A percentile compares a stretch with the other conserved stretches of the same genome.
phyloP scores from a whole-genome alignment of 2,113 vertebrate species.

The Limanda limanda region DNA sequence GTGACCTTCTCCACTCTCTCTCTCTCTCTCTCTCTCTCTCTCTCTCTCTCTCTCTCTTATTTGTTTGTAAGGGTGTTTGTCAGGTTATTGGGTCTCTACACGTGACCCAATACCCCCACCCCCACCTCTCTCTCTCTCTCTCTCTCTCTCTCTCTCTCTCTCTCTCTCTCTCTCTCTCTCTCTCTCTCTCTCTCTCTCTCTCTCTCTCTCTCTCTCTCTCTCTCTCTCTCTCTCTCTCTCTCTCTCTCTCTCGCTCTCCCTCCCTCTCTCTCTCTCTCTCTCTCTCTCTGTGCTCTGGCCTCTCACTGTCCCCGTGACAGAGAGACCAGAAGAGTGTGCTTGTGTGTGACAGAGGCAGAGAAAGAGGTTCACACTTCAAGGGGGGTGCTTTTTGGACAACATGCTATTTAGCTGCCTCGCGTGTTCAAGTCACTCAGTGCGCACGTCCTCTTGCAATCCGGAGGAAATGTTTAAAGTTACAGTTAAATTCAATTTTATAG shows the following conservation, averaged over 20 bases:
- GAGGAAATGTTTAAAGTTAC: constrained; percentile 23
- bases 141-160: constrained; percentile 18
- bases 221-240: too few species aligned
- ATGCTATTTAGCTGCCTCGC: constrained; percentile 7
- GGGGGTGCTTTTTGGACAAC: constrained; percentile 12
- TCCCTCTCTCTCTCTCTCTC: not conserved
- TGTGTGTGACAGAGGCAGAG: constrained; percentile 5
- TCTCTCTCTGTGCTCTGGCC: not conserved
- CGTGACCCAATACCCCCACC: constrained; percentile 38
- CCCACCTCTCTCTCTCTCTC: not conserved
- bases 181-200: too few species aligned
- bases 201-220: too few species aligned
- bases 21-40: too few species aligned
- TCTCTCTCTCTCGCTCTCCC: too few species aligned
- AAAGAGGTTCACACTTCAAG: constrained; percentile 20
- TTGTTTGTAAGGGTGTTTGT: constrained; percentile 73
- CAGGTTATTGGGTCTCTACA: constrained; percentile 74
- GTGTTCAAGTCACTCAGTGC: not conserved
- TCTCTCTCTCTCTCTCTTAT: too few species aligned
- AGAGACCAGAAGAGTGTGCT: constrained; percentile 13
- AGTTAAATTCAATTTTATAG: not conserved
- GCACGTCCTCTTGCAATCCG: not conserved
- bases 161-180: constrained; percentile 20
- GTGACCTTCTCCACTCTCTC: constrained; percentile 34
- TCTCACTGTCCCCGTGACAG: constrained; percentile 34